Percentiles rank a stretch among this genome's conserved stretches.
Evolutionary conservation across 2,113 vertebrate species (phyloP).

Genomic region (Antechinus flavipes): DNA sequence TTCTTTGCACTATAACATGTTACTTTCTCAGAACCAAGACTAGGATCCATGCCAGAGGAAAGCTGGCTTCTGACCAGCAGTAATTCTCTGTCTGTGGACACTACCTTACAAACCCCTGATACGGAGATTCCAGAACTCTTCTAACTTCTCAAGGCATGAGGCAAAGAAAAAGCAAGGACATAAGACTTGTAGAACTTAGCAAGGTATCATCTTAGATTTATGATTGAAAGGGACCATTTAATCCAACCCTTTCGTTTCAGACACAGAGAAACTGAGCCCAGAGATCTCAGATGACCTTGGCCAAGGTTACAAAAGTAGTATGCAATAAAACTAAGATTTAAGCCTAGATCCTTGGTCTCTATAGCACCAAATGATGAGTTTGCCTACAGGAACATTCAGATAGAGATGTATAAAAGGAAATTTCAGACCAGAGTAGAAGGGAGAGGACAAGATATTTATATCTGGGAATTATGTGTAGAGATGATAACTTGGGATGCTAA

Average conservation of each 20-base stretch:
- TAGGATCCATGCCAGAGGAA: neutral
- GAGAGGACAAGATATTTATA: neutral
- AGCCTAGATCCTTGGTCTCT: neutral
- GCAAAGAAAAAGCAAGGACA: neutral
- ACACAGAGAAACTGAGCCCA: neutral
- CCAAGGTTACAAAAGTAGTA: neutral
- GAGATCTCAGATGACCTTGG: neutral
- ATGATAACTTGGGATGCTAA: neutral
- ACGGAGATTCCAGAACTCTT: neutral
- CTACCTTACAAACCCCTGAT: neutral
- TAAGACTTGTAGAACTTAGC: neutral
- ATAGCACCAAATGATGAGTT: neutral
- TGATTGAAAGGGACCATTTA: neutral
- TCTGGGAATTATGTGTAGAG: neutral
- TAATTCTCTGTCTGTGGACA: neutral
- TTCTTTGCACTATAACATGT: neutral
- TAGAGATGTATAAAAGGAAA: neutral
- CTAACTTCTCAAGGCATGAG: neutral
- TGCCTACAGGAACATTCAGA: neutral
- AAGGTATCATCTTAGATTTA: neutral
- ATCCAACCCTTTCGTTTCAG: neutral
- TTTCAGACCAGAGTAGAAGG: neutral
- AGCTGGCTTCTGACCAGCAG: neutral
- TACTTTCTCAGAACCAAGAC: neutral
- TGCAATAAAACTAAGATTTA: neutral